Percentiles rank a stretch among this genome's conserved stretches.
Evolutionary conservation across 2,113 vertebrate genomes (phyloP).

Genomic region (Brevimyrus niger): DNA sequence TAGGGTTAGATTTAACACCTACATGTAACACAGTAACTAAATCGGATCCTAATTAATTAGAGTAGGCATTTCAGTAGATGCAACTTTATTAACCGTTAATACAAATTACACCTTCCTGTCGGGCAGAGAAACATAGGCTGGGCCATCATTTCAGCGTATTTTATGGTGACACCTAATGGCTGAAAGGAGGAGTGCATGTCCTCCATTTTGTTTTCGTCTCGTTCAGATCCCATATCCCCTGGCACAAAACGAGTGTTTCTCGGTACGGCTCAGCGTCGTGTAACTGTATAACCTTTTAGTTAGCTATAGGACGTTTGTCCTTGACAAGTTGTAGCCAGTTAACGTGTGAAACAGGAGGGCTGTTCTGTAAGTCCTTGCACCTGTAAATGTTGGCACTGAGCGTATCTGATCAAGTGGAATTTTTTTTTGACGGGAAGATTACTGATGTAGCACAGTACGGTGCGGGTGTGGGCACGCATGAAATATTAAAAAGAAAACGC

Average conservation of each 20-base stretch:
- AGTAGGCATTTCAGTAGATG: background rate
- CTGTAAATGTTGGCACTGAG: background rate
- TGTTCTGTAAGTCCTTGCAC: background rate
- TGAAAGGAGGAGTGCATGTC: background rate
- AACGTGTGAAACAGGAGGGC: background rate
- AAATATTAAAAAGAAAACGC: background rate
- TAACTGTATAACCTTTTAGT: background rate
- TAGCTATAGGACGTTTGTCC: background rate
- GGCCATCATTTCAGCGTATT: background rate
- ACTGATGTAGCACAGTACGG: background rate
- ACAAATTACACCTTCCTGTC: background rate
- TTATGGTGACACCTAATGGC: constrained; percentile 11
- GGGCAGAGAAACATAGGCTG: background rate
- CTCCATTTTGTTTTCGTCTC: constrained; percentile 9
- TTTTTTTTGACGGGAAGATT: background rate
- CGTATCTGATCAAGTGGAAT: background rate
- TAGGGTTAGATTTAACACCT: background rate
- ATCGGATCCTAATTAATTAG: background rate
- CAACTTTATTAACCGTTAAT: background rate
- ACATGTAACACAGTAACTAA: background rate
- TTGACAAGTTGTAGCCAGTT: background rate
- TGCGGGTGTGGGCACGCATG: background rate
- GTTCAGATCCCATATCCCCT: background rate
- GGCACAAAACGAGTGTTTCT: background rate
- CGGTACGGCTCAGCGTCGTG: background rate